Percentiles rank a stretch among this genome's conserved stretches.
These are phyloP conservation scores for Lathronympha strigana DNA, from an alignment of 2,888 invertebrate species.

Conservation along the genomic window DNA sequence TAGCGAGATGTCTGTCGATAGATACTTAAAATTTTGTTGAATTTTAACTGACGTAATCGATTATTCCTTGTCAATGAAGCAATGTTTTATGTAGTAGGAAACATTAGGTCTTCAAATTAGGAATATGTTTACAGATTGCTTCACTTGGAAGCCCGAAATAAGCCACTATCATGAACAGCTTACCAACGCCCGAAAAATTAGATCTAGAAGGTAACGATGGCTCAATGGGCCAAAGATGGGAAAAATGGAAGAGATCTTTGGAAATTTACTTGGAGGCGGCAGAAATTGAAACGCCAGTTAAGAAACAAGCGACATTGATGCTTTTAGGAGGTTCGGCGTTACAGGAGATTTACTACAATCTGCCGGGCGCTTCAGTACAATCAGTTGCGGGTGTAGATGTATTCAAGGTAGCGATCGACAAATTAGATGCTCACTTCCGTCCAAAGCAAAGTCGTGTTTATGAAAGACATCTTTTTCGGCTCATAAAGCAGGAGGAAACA, in stretches of 20 bases:
- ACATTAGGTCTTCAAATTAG: not conserved
- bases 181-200: not conserved
- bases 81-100: not conserved
- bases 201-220: conserved; percentile 1
- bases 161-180: not conserved
- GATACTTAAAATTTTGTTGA: too few relatives aligned
- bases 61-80: too few relatives aligned
- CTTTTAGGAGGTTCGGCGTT: not conserved
- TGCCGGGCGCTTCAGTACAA: not conserved
- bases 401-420: too few relatives aligned
- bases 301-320: not conserved
- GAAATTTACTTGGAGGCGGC: not conserved
- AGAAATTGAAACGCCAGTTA: not conserved
- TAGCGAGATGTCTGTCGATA: too few relatives aligned
- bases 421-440: not conserved
- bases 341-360: not conserved
- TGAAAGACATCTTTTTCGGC: not conserved
- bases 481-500: not conserved
- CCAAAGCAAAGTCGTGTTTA: not conserved
- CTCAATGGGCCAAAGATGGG: not conserved
- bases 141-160: not conserved
- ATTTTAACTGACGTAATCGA: too few relatives aligned
- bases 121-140: not conserved
- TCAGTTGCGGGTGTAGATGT: not conserved
- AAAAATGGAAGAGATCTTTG: not conserved